These are phyloP conservation scores for Nerophis ophidion DNA, from an alignment of 2,113 vertebrate genomes.

Conservation along the genomic window DNA sequence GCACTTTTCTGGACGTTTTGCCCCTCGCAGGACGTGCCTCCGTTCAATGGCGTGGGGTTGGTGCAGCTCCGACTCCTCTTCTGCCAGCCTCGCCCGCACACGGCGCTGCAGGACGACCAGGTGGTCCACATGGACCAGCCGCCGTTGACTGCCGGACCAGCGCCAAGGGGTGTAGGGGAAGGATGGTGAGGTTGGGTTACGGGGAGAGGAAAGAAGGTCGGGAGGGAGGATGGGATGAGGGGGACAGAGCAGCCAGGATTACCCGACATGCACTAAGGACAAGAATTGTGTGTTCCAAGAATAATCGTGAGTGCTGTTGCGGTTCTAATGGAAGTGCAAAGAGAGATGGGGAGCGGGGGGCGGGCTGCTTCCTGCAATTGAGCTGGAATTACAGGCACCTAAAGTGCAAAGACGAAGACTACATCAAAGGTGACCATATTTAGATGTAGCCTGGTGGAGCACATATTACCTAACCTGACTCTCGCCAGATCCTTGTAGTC, in stretches of 20 bases:
- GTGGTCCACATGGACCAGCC: constrained; percentile 98
- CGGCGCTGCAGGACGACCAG: constrained; percentile 95
- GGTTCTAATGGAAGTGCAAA: constrained; percentile 30
- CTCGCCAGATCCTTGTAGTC: too few species aligned
- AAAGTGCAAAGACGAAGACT: constrained; percentile 42
- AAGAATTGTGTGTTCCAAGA: constrained; percentile 37
- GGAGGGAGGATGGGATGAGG: constrained; percentile 58
- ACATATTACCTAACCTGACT: neutral
- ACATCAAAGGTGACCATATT: constrained; percentile 31
- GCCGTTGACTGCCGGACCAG: constrained; percentile 82
- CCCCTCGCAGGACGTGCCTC: constrained; percentile 95
- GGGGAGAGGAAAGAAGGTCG: constrained; percentile 20
- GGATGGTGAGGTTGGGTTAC: constrained; percentile 40
- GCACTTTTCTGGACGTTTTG: constrained; percentile 98
- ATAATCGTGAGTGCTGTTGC: constrained; percentile 49
- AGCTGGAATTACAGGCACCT: constrained; percentile 33
- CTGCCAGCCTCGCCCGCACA: constrained; percentile 97
- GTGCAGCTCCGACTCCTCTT: constrained; percentile 98
- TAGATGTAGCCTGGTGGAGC: constrained; percentile 19
- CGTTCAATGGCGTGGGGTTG: constrained; percentile 97
- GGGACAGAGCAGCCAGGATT: constrained; percentile 77
- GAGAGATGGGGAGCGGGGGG: constrained; percentile 7
- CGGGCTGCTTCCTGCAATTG: constrained; percentile 32
- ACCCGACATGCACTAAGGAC: constrained; percentile 69
- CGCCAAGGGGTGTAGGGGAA: constrained; percentile 5